These are phyloP conservation scores for Daphoenositta chrysoptera DNA, from an alignment of 2,113 vertebrate genomes.

Conservation along the genomic window DNA sequence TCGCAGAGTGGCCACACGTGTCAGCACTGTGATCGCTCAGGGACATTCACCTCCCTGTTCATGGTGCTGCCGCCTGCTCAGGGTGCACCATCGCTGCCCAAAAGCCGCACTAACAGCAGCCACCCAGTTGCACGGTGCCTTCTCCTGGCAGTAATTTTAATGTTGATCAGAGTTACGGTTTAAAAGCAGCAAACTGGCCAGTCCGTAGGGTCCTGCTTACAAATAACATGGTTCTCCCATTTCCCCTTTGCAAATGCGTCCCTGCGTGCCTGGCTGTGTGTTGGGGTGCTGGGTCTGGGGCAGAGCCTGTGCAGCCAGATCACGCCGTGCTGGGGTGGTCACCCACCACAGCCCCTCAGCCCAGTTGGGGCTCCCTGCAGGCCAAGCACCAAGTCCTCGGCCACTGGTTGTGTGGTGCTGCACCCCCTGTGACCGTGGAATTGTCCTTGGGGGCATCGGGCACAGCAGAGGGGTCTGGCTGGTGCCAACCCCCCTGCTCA, in stretches of 20 bases:
- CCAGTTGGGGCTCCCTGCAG: neutral
- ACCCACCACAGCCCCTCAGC: neutral
- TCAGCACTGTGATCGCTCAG: neutral
- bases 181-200: neutral
- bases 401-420: neutral
- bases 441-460: neutral
- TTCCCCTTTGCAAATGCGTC: neutral
- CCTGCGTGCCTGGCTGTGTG: neutral
- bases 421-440: no score
- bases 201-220: neutral
- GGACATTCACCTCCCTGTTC: neutral
- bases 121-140: rapidly evolving
- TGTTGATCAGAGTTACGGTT: neutral
- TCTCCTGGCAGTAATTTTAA: neutral
- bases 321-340: rapidly evolving
- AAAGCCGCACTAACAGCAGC: neutral
- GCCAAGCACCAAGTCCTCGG: rapidly evolving
- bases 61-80: neutral
- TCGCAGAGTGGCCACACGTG: rapidly evolving
- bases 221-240: rapidly evolving
- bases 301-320: neutral
- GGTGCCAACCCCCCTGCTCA: neutral
- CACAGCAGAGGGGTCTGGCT: rapidly evolving
- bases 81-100: neutral
- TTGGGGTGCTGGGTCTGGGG: neutral